Evolutionary conservation across 1,140 invertebrate genomes (phyloP), one percentile per base, ranked within the genome.

Genomic region (Drosophila busckii): DNA sequence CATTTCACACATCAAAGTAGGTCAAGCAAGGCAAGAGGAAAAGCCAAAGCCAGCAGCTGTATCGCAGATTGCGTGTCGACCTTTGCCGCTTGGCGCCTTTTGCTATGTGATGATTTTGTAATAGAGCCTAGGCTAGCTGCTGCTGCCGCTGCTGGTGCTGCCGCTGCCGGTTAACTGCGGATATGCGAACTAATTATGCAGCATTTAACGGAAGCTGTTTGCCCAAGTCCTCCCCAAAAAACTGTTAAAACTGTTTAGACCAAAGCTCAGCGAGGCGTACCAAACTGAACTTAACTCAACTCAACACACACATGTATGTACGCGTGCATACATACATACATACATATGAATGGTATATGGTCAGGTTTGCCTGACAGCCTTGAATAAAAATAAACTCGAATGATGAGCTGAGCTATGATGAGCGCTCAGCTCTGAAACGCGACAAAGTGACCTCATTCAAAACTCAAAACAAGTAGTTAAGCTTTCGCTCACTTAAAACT

Each of bases 381-480:
- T 80, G 73, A 80, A 65, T 82, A 69, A 73, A 80, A 73, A 73
- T 73, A 80, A 45, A 73, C 73, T 69, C 59, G 73, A 80, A 80
- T 80, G 75, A 80, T 80, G 73, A 68, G 67, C 68, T 67, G 65
- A 70, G 54, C n/a, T n/a, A n/a, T n/a, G n/a, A n/a, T n/a, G n/a
- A n/a, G n/a, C n/a, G n/a, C n/a, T n/a, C n/a, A n/a, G n/a, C n/a
- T n/a, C n/a, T n/a, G n/a, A n/a, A n/a, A n/a, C 59, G 59, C 68
- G 46, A 40, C 54, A 64, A 80, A 80, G 68, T 80, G 73, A 80
- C 73, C 73, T 80, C 73, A 80, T 80, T 82, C 69, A 80, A 82
- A 78, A 80, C 73, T 80, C 75, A 82, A 82, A 80, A 80, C 75
- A 82, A 80, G 73, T 80, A 73, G 75, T 73, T 80, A 73, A 80